Conservation (phyloP, 2,113 vertebrate species). For the Delphinus delphis region DNA sequence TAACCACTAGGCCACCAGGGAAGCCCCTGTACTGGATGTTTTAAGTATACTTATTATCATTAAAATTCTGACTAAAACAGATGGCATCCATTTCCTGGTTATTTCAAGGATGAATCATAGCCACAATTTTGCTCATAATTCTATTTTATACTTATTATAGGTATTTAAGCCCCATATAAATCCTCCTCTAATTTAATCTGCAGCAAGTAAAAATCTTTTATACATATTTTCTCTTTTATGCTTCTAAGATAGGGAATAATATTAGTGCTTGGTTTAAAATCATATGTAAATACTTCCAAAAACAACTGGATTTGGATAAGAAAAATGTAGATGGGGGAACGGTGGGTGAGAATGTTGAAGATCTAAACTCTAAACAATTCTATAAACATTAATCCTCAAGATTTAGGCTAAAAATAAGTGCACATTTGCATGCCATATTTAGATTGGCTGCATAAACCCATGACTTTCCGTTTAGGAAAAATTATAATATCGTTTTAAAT, state of each 20-base stretch:
- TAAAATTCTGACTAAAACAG: slow-evolving; percentile 4
- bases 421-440: not conserved
- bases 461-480: not conserved
- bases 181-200: slow-evolving; percentile 26
- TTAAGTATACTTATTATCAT: not conserved
- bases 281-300: not conserved
- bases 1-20: too few species aligned
- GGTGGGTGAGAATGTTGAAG: not conserved
- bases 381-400: not conserved
- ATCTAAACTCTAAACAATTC: not conserved
- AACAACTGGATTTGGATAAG: not conserved
- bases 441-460: not conserved
- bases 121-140: slow-evolving; percentile 30
- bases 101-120: slow-evolving; percentile 6
- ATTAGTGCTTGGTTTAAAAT: not conserved
- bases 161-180: not conserved
- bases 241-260: not conserved
- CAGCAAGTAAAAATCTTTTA: not conserved
- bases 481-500: not conserved
- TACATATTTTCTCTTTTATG: not conserved
- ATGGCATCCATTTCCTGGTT: not conserved
- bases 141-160: not conserved
- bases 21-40: not conserved
- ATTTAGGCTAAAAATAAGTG: not conserved
- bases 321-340: not conserved